Base-by-base conservation (phyloP, 2,113 vertebrate genomes). In the Chroicocephalus ridibundus region DNA sequence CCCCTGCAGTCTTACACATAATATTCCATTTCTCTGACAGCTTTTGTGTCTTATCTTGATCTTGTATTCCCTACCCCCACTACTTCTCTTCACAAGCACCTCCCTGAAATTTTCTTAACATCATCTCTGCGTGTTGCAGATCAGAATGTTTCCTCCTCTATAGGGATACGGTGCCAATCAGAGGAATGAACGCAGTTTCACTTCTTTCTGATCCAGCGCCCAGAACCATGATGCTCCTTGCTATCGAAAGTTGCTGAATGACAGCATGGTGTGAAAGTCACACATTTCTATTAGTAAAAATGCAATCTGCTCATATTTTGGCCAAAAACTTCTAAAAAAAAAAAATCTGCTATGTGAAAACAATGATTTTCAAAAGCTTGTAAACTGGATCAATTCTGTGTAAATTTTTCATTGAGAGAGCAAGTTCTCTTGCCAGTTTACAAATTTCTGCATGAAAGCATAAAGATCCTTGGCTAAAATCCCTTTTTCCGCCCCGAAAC, bases 271-370 rank as follows among this genome's bases (percentile, higher is more conserved):
- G 86, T 64, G 90, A 7, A 86, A 88, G 46, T 81, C 72, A 92
- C 3, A 16, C n/a, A 78, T 88, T 86, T 81, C 68, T 92, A 88
- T 75, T 84, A 92, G 86, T 58, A 88, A 93, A 95, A 94, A 92
- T 68, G 83, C 94, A 96, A 94, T 95, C 91, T 97, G 95, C 64
- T 96, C 64, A 10, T 91, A 95, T 94, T 96, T 92, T 92, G 82
- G 83, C 88, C 79, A 81, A 86, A 88, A 93, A 54, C 27, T 61
- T 90, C n/a, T 64, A 44, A 92, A 94, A 93, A 95, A 84, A n/a
- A 10, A n/a, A 58, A 42, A 65, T 72, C 84, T 93, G 89, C 81
- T 82, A 85, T 69, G 74, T 89, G 89, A 96, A 96, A 97, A 96
- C 89, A 95, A 85, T 75, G 49, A 82, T 82, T 91, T 89, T 89